A percentile compares a stretch with the other conserved stretches of the same genome.
These are phyloP conservation scores for Anoncus sp. DNA, from an alignment of 2,888 invertebrate genomes.

Conservation along the genomic window DNA sequence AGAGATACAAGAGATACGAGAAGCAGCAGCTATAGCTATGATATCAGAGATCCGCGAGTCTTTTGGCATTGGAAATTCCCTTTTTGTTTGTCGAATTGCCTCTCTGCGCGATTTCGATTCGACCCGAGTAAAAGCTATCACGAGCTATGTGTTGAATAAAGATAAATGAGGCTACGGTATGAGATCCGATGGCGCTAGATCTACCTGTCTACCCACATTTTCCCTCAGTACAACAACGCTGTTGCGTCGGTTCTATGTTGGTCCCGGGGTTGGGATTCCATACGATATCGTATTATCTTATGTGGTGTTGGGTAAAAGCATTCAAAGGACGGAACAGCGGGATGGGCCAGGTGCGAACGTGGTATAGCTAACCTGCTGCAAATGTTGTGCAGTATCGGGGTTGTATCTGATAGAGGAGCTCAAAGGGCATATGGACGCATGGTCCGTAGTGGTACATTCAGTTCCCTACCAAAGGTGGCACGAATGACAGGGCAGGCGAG, in stretches of 20 bases:
- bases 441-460: constrained; percentile 20
- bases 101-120: constrained; percentile 13
- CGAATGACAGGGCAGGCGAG: constrained; percentile 71
- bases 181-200: constrained; percentile 3
- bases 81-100: constrained; percentile 51
- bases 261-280: not conserved
- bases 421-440: constrained; percentile 57
- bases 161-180: constrained; percentile 13
- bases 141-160: constrained; percentile 12
- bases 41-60: constrained; percentile 19
- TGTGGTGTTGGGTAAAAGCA: constrained; percentile 42
- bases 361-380: constrained; percentile 15
- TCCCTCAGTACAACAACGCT: not conserved
- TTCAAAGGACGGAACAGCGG: constrained; percentile 31
- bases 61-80: constrained; percentile 47
- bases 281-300: constrained; percentile 61
- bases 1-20: not conserved
- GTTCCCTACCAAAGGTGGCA: constrained; percentile 61
- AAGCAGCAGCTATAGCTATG: not conserved
- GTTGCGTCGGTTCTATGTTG: not conserved
- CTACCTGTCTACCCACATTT: constrained; percentile 19
- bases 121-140: constrained; percentile 9
- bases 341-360: constrained; percentile 2
- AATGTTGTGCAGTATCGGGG: constrained; percentile 18
- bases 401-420: constrained; percentile 30